These are phyloP conservation scores for Dione vanillae DNA, from an alignment of 2,888 invertebrate species.

Conservation along the genomic window DNA sequence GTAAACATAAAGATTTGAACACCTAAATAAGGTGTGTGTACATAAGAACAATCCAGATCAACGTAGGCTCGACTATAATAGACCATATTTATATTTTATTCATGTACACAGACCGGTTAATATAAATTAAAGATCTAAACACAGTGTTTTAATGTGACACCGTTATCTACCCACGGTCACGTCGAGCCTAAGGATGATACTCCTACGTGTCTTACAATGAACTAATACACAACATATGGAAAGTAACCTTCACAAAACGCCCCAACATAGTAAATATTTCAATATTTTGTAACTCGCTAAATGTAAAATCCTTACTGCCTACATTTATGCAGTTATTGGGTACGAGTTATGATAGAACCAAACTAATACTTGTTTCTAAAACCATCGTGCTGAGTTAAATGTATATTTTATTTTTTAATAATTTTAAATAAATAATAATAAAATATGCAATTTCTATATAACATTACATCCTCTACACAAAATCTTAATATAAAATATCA, in stretches of 20 bases:
- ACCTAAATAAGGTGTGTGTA: slow-evolving; percentile 26
- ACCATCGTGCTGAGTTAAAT: neutral
- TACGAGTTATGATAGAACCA: neutral
- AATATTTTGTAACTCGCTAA: slow-evolving; percentile 35
- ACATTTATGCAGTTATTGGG: neutral
- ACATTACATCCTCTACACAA: neutral
- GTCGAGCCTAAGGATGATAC: slow-evolving; percentile 39
- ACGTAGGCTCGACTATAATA: slow-evolving; percentile 23
- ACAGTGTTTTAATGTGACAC: slow-evolving; percentile 40
- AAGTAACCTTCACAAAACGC: slow-evolving; percentile 40
- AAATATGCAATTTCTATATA: neutral
- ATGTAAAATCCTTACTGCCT: slow-evolving; percentile 8
- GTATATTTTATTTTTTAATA: neutral
- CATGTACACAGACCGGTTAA: slow-evolving; percentile 39
- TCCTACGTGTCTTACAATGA: slow-evolving; percentile 38
- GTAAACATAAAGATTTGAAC: neutral
- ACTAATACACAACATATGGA: slow-evolving; percentile 30
- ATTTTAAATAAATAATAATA: neutral
- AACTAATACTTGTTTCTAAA: neutral
- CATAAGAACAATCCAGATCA: slow-evolving; percentile 28
- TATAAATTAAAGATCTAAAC: slow-evolving; percentile 42
- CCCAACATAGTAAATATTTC: slow-evolving; percentile 19
- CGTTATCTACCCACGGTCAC: slow-evolving; percentile 46
- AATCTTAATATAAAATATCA: neutral
- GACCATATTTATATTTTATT: slow-evolving; percentile 32